Percentiles rank a stretch among this genome's conserved stretches.
Conservation (phyloP, 2,888 invertebrate species). For the Aphodius sticticus region DNA sequence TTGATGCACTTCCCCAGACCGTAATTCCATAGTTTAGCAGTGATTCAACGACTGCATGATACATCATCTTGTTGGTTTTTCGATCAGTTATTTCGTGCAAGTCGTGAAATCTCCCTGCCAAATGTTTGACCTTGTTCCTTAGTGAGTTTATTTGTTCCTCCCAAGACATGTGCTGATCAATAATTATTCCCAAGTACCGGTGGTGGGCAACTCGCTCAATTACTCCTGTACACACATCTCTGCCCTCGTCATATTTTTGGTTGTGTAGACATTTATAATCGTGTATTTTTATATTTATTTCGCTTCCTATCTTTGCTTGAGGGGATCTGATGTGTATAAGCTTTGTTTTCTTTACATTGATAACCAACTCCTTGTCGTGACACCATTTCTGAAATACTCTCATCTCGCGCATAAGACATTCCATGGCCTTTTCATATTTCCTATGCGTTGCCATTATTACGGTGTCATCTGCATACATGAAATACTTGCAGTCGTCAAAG, state of each 20-base stretch:
- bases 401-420: conserved; percentile 5
- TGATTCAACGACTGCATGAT: no score
- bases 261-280: not conserved
- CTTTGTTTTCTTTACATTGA: conserved; percentile 12
- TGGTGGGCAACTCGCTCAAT: no score
- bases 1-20: no score
- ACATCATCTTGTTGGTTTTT: no score
- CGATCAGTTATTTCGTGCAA: no score
- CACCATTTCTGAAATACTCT: conserved; percentile 9
- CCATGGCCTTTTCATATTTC: not conserved
- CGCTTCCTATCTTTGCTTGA: not conserved
- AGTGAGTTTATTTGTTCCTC: no score
- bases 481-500: not conserved
- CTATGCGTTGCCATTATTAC: not conserved
- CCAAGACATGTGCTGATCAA: no score
- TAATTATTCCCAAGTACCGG: no score
- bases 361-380: conserved; percentile 8
- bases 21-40: no score
- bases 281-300: not conserved
- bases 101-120: no score
- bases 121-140: no score
- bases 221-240: no score
- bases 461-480: conserved; percentile 7
- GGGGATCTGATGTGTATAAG: conserved; percentile 5
- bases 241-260: not conserved